Percentiles rank a stretch among this genome's conserved stretches.
Conservation (phyloP, 2,888 invertebrate genomes). For the Andrena dorsata region DNA sequence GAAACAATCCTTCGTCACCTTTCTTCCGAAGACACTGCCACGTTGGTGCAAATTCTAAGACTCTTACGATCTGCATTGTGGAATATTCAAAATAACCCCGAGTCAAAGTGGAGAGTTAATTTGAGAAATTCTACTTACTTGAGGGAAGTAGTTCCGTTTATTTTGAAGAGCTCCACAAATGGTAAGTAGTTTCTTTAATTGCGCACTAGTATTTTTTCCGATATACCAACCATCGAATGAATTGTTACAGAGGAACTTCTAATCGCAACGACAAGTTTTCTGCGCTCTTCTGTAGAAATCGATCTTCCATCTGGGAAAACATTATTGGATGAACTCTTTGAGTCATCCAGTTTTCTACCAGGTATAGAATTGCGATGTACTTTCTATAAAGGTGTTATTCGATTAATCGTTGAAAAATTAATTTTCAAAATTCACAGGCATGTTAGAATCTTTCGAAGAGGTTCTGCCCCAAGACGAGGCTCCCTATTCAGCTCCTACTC, state of each 20-base stretch:
- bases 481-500: conserved; percentile 35
- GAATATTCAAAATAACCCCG: conserved; percentile 79
- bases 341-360: conserved; percentile 47
- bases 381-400: background rate
- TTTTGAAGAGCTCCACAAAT: conserved; percentile 85
- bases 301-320: conserved; percentile 54
- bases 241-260: conserved; percentile 76
- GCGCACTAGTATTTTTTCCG: background rate
- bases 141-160: conserved; percentile 88
- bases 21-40: conserved; percentile 89
- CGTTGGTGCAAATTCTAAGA: conserved; percentile 91
- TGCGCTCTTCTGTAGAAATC: conserved; percentile 71
- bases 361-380: conserved; percentile 50
- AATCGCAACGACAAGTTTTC: conserved; percentile 72
- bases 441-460: conserved; percentile 60
- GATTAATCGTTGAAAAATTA: background rate
- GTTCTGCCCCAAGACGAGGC: conserved; percentile 47
- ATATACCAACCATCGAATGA: background rate
- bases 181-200: conserved; percentile 27
- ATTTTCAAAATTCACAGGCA: conserved; percentile 24
- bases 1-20: conserved; percentile 86
- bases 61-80: conserved; percentile 85
- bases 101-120: conserved; percentile 75
- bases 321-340: conserved; percentile 52
- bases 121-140: conserved; percentile 84